Conservation (phyloP, 2,888 invertebrate genomes). For the Thumatha senex region DNA sequence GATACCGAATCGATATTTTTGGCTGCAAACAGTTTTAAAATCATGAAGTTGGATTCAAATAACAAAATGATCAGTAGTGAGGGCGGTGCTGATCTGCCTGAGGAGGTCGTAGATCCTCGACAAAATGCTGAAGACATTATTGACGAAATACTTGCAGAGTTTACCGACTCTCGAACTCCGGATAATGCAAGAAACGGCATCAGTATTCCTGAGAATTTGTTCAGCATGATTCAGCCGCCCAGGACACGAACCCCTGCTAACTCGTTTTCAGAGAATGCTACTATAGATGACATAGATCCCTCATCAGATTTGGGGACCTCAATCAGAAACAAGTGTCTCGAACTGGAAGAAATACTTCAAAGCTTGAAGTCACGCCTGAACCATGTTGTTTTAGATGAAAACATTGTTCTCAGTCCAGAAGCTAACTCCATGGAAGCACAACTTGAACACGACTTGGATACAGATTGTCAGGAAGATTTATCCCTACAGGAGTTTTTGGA, state of each 20-base stretch:
- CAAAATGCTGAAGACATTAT: conserved; percentile 79
- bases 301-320: conserved; percentile 77
- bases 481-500: conserved; percentile 79
- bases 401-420: conserved; percentile 77
- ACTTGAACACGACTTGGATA: conserved; percentile 78
- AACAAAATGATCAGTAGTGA: conserved; percentile 77
- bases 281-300: conserved; percentile 78
- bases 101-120: conserved; percentile 71
- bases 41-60: conserved; percentile 79
- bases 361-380: conserved; percentile 77
- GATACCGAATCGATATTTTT: conserved; percentile 1
- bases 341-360: conserved; percentile 78
- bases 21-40: conserved; percentile 32
- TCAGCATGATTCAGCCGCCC: conserved; percentile 73
- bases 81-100: conserved; percentile 68
- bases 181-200: conserved; percentile 60
- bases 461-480: conserved; percentile 79
- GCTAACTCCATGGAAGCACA: conserved; percentile 77
- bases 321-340: conserved; percentile 77
- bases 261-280: conserved; percentile 71
- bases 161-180: conserved; percentile 70
- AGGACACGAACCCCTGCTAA: conserved; percentile 75
- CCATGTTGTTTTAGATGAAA: conserved; percentile 78
- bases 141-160: conserved; percentile 77
- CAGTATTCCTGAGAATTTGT: conserved; percentile 65